A percentile compares a stretch with the other conserved stretches of the same genome.
Evolutionary conservation across 2,888 invertebrate genomes (phyloP).

Genomic region (Epistrophe grossulariae): DNA sequence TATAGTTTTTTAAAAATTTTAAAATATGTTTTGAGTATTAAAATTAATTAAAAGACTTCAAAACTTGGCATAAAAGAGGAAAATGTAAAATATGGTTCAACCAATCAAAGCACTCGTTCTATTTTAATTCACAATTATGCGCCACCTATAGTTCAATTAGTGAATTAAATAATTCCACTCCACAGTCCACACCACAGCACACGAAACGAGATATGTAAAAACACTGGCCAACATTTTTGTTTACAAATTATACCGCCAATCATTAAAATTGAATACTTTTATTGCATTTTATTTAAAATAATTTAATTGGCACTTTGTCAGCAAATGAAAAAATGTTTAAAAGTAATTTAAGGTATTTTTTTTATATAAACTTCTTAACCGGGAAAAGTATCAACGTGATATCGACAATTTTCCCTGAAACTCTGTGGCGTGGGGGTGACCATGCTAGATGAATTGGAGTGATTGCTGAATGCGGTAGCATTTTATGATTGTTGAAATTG

Average conservation of each 20-base stretch:
- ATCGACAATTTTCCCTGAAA: constrained; percentile 35
- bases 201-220: constrained; percentile 1
- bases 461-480: neutral
- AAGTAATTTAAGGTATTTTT: neutral
- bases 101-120: constrained; percentile 72
- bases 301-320: neutral
- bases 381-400: constrained; percentile 27
- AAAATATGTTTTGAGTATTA: constrained; percentile 23
- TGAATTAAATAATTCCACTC: neutral
- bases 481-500: neutral
- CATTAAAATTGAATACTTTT: neutral
- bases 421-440: constrained; percentile 23
- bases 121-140: constrained; percentile 32
- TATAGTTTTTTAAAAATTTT: constrained; percentile 20
- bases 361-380: constrained; percentile 2
- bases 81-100: constrained; percentile 47
- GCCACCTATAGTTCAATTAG: constrained; percentile 56
- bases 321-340: neutral
- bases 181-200: constrained; percentile 28
- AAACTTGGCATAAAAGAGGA: constrained; percentile 33
- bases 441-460: neutral
- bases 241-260: constrained; percentile 55
- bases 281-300: neutral
- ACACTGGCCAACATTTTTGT: constrained; percentile 46
- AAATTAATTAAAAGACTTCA: constrained; percentile 38